phyloP scores from a whole-genome alignment of 2,797 vertebrate species.

The Ambastaia sidthimunki region DNA sequence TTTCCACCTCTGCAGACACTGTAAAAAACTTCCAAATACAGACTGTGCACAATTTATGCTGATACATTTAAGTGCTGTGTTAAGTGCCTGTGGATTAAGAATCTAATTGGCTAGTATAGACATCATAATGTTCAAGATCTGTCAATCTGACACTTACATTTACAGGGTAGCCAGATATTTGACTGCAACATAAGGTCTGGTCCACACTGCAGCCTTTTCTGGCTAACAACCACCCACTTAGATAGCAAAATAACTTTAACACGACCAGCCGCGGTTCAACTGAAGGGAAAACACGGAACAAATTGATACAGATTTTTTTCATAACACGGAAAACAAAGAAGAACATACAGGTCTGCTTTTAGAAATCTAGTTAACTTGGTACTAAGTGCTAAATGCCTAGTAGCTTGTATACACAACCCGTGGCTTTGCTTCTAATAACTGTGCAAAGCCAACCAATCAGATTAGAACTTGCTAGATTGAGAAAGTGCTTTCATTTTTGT shows the following conservation, averaged over 20 bases:
- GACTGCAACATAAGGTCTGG: neutral
- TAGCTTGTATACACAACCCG: neutral
- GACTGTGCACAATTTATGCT: slow-evolving; percentile 51
- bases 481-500: slow-evolving; percentile 26
- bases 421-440: neutral
- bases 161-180: slow-evolving; percentile 4
- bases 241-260: neutral
- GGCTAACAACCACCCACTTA: neutral
- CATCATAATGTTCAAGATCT: neutral
- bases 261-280: no score
- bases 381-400: neutral
- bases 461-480: slow-evolving; percentile 40
- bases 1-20: slow-evolving; percentile 44
- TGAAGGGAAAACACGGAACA: neutral
- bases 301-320: neutral
- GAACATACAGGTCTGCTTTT: neutral
- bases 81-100: neutral
- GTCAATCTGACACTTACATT: neutral
- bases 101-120: slow-evolving; percentile 13
- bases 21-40: slow-evolving; percentile 50
- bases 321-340: neutral
- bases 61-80: slow-evolving; percentile 27
- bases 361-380: neutral
- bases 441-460: slow-evolving; percentile 12
- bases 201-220: neutral